Base-by-base conservation (phyloP, 2,888 invertebrate genomes). In the Arrhopalites spinosus region DNA sequence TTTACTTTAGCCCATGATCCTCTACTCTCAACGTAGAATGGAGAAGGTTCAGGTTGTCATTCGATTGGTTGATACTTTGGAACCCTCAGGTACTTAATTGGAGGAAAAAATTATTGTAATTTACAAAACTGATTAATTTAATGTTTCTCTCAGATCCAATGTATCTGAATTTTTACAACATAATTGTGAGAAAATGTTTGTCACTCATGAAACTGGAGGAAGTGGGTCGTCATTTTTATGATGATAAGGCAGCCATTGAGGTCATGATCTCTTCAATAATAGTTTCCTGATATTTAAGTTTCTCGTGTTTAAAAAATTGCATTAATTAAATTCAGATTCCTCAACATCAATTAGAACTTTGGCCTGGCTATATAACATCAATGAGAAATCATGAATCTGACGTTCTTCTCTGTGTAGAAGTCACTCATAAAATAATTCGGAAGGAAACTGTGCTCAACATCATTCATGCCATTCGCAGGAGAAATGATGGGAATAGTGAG, bases 351-450 rank as follows among this genome's bases (percentile, higher is more conserved):
- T 84, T 95, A 11, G 91, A 93, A 84, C 85, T 95, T 0, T 93
- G 93, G 93, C 94, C 94, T 0, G 81, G 82, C 13, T 79, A 78
- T 61, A 47, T 70, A 2, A 94, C 95, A 0, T 91, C 93, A 0
- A 94, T 96, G 50, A 89, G 93, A 0, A 93, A 94, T 81, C 92
- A 93, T 84, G 96, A 96, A 84, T 85, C 87, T 0, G 68, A 66
- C 8, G 88, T 96, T 20, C 86, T 96, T 7, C 87, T 96, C 87
- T 92, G 92, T 68, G 88, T 90, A 0, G 95, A 96, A 84, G 90
- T 95, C 0, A 87, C 91, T 0, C 93, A 93, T 84, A 96, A 96
- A 86, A 91, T 95, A 0, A 89, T 96, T 87, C 88, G 95, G 0
- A 88, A 89, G 30, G 92, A 95, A 76, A 93, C 90, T 0, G 89